Conservation (phyloP, 2,113 vertebrate genomes). For the Hypomesus transpacificus region DNA sequence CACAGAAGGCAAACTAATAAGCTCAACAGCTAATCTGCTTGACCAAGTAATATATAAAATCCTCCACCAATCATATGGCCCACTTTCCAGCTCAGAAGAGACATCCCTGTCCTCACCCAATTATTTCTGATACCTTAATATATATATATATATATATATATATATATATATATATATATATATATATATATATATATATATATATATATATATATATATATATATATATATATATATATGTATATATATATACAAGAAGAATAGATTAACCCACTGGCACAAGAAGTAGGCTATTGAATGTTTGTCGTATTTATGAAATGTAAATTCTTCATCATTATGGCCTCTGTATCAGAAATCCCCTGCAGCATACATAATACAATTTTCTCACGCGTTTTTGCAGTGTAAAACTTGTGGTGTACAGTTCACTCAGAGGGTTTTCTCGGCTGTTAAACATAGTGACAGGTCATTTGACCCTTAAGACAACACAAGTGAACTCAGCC, state of each 20-base stretch:
- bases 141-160: neutral
- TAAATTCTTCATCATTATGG: no score
- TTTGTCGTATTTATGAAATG: no score
- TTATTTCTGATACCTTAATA: neutral
- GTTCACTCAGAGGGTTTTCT: no score
- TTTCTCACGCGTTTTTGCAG: no score
- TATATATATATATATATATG: neutral
- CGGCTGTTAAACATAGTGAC: no score
- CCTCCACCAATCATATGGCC: neutral
- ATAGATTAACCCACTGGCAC: no score
- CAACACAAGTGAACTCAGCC: no score
- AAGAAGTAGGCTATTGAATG: no score
- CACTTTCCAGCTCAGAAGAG: neutral
- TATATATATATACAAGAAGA: neutral
- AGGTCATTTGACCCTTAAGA: no score
- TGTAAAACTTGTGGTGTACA: no score
- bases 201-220: neutral
- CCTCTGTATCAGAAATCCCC: no score
- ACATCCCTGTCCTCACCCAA: neutral
- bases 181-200: neutral
- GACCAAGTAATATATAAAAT: neutral
- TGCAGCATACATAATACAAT: no score
- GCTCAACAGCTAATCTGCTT: conserved; percentile 1
- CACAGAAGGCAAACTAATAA: neutral
- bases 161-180: neutral